A percentile compares a stretch with the other conserved stretches of the same genome.
phyloP scores from a whole-genome alignment of 2,888 invertebrate species.

The Noctua comes region DNA sequence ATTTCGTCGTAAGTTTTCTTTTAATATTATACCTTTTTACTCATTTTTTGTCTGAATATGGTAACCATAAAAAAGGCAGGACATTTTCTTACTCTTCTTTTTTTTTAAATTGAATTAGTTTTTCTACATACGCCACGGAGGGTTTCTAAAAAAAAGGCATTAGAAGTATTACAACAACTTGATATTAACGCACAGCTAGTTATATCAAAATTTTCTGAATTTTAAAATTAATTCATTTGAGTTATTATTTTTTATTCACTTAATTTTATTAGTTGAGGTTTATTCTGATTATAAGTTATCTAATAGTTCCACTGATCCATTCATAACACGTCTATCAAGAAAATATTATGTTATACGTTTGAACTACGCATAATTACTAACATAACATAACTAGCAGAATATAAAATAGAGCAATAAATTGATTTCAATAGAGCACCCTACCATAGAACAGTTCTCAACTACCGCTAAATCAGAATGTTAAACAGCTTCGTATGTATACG shows the following conservation, averaged over 20 bases:
- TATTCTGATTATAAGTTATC: background rate
- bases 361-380: slow-evolving; percentile 11
- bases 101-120: background rate
- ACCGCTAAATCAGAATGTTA: slow-evolving; percentile 45
- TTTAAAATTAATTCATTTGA: too few species aligned
- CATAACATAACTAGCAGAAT: slow-evolving; percentile 17
- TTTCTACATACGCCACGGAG: too few species aligned
- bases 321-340: background rate
- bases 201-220: too few species aligned
- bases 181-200: too few species aligned
- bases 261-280: background rate
- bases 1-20: background rate
- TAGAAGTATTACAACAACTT: too few species aligned
- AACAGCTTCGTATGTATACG: slow-evolving; percentile 37
- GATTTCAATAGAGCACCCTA: slow-evolving; percentile 16
- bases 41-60: background rate
- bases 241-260: too few species aligned
- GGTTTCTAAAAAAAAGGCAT: too few species aligned
- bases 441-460: slow-evolving; percentile 32
- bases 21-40: background rate
- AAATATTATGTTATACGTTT: slow-evolving; percentile 9
- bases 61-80: slow-evolving; percentile 15
- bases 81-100: background rate
- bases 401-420: slow-evolving; percentile 29
- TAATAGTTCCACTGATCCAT: background rate